Evolutionary conservation across 2,797 vertebrate genomes (phyloP).

Genomic region (Sebastes steindachneri): DNA sequence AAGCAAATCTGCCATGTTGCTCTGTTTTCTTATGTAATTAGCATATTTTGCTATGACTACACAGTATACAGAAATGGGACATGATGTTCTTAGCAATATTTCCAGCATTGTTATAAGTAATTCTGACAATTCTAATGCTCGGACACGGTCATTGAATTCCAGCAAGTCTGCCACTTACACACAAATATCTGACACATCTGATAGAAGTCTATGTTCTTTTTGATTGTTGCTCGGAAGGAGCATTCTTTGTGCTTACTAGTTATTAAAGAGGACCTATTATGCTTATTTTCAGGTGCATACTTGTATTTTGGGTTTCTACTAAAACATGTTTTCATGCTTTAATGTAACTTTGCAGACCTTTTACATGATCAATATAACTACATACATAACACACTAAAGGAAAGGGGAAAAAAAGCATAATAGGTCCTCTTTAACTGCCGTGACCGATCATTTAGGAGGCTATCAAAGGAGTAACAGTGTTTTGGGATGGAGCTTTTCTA

Average conservation of each 20-base stretch:
- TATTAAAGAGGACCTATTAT: neutral
- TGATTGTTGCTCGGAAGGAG: neutral
- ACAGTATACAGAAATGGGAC: no score
- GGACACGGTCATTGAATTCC: neutral
- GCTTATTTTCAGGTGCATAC: no score
- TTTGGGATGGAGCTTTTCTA: neutral
- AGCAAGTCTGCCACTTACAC: neutral
- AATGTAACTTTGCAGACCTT: no score
- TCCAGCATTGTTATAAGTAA: neutral
- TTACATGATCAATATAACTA: no score
- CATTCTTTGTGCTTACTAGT: neutral
- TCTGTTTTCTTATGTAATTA: neutral
- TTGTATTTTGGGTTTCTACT: no score
- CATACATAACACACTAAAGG: no score
- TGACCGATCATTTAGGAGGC: neutral
- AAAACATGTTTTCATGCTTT: no score
- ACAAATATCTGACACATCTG: neutral
- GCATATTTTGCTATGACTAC: neutral
- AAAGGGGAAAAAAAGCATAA: no score
- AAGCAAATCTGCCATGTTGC: neutral
- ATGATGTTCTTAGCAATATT: neutral
- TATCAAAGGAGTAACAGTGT: neutral
- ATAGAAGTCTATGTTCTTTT: conserved; percentile 1
- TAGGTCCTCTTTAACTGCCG: neutral
- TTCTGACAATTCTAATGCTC: no score